These are phyloP conservation scores for Allophyes oxyacanthae DNA, from an alignment of 2,888 invertebrate genomes.

Conservation along the genomic window DNA sequence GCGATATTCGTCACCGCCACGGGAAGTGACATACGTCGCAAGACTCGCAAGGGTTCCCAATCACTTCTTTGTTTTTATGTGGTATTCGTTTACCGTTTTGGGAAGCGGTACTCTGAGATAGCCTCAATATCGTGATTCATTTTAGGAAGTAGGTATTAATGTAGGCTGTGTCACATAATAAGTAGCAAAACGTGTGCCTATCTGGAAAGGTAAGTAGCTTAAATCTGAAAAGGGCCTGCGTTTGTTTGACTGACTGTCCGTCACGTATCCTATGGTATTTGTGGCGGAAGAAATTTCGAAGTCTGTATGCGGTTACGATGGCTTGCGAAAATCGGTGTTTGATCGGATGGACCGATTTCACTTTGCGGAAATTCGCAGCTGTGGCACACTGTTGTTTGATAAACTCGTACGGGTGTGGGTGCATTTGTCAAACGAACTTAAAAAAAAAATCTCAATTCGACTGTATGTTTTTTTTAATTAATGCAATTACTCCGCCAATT, in stretches of 20 bases:
- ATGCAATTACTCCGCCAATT: too few relatives aligned
- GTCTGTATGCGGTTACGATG: not conserved
- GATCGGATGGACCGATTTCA: conserved; percentile 28
- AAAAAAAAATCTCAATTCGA: too few relatives aligned
- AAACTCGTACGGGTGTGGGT: conserved; percentile 1
- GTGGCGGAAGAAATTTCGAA: conserved; percentile 8
- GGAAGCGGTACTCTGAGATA: too few relatives aligned
- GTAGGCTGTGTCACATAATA: too few relatives aligned
- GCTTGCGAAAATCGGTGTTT: conserved; percentile 13
- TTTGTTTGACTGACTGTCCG: conserved; percentile 1
- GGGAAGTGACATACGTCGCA: not conserved
- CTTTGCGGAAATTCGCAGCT: conserved; percentile 28
- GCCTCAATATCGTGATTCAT: too few relatives aligned
- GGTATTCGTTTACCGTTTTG: too few relatives aligned
- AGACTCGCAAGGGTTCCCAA: too few relatives aligned
- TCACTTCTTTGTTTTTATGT: too few relatives aligned
- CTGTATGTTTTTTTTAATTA: too few relatives aligned
- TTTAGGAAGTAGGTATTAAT: too few relatives aligned
- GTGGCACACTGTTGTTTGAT: conserved; percentile 7
- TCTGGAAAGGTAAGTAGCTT: not conserved
- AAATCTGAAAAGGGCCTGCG: not conserved
- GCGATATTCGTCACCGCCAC: not conserved
- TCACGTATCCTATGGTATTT: conserved; percentile 13
- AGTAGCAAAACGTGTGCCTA: not conserved
- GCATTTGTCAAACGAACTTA: too few relatives aligned